Conservation (phyloP, 2,113 vertebrate genomes). For the Hippoglossus stenolepis region DNA sequence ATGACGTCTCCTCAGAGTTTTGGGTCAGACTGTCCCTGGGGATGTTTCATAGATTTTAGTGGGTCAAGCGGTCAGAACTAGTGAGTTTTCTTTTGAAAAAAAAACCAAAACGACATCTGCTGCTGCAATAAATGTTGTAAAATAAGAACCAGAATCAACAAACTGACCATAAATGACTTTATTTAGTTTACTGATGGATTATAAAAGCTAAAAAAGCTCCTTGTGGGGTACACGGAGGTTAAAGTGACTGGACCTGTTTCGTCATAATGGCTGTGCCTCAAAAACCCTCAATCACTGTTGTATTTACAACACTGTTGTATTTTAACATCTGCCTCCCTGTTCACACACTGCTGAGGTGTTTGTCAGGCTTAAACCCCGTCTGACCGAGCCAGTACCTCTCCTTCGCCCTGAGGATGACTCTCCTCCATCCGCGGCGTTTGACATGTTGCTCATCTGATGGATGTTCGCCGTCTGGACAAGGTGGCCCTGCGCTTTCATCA, state of each 20-base stretch:
- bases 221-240: neutral
- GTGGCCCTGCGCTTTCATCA: constrained; percentile 79
- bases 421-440: constrained; percentile 47
- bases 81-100: no score
- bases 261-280: no score
- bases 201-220: neutral
- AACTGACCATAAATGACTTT: neutral
- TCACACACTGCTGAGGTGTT: constrained; percentile 10
- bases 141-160: no score
- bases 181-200: neutral
- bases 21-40: no score
- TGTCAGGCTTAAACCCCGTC: constrained; percentile 25
- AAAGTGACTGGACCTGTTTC: neutral
- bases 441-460: constrained; percentile 68
- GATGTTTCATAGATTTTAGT: no score
- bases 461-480: constrained; percentile 71
- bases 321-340: neutral
- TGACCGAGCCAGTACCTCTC: constrained; percentile 24
- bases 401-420: constrained; percentile 52
- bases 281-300: neutral
- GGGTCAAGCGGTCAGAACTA: no score
- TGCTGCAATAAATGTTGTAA: no score
- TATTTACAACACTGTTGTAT: neutral
- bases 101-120: no score
- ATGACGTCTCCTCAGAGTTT: no score